phyloP scores from a whole-genome alignment of 1,140 invertebrate genomes.

The Tetraneura akinire region DNA sequence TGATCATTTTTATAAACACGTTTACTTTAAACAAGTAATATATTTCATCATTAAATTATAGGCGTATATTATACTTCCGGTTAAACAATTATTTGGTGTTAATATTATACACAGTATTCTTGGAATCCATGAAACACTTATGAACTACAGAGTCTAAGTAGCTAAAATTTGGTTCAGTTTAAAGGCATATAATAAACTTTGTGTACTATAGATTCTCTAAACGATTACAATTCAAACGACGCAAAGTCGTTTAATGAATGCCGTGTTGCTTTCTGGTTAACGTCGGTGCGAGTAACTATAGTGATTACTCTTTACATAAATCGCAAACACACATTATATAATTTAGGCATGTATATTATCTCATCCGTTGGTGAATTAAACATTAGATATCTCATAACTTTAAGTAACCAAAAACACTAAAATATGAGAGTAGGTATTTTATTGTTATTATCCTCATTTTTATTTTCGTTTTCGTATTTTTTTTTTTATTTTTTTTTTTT shows the following conservation, averaged over 20 bases:
- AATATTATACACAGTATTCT: not conserved
- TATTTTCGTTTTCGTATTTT: no score
- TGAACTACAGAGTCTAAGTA: not conserved
- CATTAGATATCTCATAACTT: conserved; percentile 10
- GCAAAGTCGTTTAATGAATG: not conserved
- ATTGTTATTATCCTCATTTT: no score
- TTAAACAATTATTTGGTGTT: not conserved
- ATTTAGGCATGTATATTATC: not conserved
- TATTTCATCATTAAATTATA: not conserved
- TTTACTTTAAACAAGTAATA: not conserved
- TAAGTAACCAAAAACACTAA: not conserved
- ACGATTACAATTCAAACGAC: not conserved
- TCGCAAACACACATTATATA: not conserved
- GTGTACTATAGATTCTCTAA: not conserved
- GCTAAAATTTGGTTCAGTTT: not conserved
- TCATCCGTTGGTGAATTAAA: not conserved
- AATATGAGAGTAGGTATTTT: no score
- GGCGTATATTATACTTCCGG: not conserved
- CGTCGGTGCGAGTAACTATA: no score
- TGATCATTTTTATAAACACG: not conserved
- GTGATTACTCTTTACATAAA: not conserved
- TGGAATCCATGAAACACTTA: not conserved
- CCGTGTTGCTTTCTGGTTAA: not conserved
- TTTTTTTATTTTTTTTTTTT: no score
- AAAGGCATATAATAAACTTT: not conserved